Conservation (phyloP, 2,888 invertebrate genomes). For the Pollenia labialis region DNA sequence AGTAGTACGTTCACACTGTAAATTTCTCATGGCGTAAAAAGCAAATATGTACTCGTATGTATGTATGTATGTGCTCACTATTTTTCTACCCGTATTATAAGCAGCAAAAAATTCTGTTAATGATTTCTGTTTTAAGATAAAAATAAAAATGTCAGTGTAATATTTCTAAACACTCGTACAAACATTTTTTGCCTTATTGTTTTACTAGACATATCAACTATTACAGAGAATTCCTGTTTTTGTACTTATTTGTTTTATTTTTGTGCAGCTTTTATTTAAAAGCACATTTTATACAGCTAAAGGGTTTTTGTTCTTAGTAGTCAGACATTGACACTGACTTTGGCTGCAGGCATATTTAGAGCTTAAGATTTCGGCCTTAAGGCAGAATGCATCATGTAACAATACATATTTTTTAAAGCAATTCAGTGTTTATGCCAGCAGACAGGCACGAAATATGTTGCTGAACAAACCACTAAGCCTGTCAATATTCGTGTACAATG, state of each 20-base stretch:
- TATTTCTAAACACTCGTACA: constrained; percentile 11
- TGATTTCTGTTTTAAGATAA: constrained; percentile 72
- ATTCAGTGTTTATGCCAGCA: constrained; percentile 1
- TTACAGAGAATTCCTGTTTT: background rate
- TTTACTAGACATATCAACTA: background rate
- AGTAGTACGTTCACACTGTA: constrained; percentile 47
- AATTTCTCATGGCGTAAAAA: background rate
- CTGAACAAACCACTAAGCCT: background rate
- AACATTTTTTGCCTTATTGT: background rate
- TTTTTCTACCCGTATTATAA: constrained; percentile 48
- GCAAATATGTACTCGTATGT: background rate
- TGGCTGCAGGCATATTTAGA: constrained; percentile 49
- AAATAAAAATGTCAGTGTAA: constrained; percentile 57
- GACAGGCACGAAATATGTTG: background rate
- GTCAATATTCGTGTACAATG: background rate
- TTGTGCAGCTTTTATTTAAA: constrained; percentile 1
- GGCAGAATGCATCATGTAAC: constrained; percentile 17
- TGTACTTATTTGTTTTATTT: background rate
- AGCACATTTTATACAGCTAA: constrained; percentile 3
- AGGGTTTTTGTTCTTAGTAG: constrained; percentile 46
- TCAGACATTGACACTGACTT: constrained; percentile 69
- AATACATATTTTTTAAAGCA: constrained; percentile 25
- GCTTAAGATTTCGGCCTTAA: constrained; percentile 33
- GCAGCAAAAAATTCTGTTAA: constrained; percentile 61
- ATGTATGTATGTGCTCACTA: constrained; percentile 19